Evolutionary conservation across 1,140 invertebrate species (phyloP).

Genomic region (Palaemon carinicauda): DNA sequence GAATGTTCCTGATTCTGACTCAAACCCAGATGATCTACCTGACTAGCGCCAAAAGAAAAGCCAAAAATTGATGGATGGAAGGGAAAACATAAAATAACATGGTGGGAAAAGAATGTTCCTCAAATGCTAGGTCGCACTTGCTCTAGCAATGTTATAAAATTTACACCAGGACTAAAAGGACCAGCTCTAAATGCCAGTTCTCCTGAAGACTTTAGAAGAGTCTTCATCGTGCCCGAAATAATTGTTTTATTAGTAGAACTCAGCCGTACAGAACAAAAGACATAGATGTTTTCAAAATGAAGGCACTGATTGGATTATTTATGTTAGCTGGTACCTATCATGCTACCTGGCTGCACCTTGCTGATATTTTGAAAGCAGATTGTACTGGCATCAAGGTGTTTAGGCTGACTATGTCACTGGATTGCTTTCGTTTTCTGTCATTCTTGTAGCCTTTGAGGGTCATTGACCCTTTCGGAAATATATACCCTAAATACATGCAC

Average conservation of each 20-base stretch:
- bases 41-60: conserved; percentile 21
- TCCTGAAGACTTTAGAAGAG: conserved; percentile 18
- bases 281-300: conserved; percentile 20
- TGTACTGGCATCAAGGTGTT: conserved; percentile 22
- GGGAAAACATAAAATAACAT: conserved; percentile 31
- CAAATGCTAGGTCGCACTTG: conserved; percentile 14
- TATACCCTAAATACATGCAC: conserved; percentile 56
- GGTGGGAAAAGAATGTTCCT: conserved; percentile 18
- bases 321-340: background rate
- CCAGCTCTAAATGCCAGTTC: conserved; percentile 27
- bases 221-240: conserved; percentile 30
- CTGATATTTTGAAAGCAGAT: background rate
- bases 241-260: conserved; percentile 17
- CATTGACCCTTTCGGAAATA: conserved; percentile 54
- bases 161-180: conserved; percentile 31
- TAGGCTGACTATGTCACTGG: conserved; percentile 29
- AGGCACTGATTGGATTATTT: conserved; percentile 16
- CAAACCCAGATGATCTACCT: too few species aligned
- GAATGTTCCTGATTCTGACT: too few species aligned
- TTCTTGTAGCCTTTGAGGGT: conserved; percentile 46
- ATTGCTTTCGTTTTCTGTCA: conserved; percentile 25
- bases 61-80: conserved; percentile 29
- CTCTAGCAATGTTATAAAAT: conserved; percentile 30
- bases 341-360: background rate
- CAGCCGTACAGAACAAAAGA: conserved; percentile 12